A percentile compares a stretch with the other conserved stretches of the same genome.
phyloP scores from a whole-genome alignment of 2,888 invertebrate species.

The Deladenus siricidicola region DNA sequence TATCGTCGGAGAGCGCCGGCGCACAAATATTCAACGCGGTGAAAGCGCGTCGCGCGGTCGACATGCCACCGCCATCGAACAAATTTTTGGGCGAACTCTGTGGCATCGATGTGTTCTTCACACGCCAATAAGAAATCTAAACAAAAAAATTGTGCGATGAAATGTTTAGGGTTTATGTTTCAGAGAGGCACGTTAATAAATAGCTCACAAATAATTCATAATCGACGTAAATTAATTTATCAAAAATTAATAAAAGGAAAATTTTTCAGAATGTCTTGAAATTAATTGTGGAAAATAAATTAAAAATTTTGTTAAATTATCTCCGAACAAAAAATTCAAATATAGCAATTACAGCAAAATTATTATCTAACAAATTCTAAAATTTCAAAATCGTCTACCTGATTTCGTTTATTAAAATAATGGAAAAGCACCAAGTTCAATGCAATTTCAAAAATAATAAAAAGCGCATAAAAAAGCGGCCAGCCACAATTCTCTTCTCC shows the following conservation, averaged over 20 bases:
- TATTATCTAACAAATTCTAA: too few species aligned
- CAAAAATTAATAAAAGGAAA: too few species aligned
- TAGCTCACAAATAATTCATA: too few species aligned
- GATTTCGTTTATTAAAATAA: conserved; percentile 25
- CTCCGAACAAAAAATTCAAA: too few species aligned
- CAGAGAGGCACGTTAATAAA: too few species aligned
- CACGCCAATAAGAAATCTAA: conserved; percentile 32
- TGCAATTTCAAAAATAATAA: conserved; percentile 22
- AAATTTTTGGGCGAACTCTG: neutral
- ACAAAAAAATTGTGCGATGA: neutral
- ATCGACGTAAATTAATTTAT: too few species aligned
- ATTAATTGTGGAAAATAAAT: too few species aligned
- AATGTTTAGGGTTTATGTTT: neutral
- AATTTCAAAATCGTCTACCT: too few species aligned
- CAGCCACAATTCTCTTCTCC: conserved; percentile 13
- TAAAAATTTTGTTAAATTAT: too few species aligned
- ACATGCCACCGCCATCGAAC: conserved; percentile 9
- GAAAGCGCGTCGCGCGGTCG: neutral
- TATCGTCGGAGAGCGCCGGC: too few species aligned
- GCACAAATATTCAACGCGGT: neutral
- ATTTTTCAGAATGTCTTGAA: too few species aligned
- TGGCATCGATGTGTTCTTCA: conserved; percentile 25
- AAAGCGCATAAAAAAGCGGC: conserved; percentile 10
- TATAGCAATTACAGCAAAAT: too few species aligned
- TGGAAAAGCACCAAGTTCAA: conserved; percentile 27